Evolutionary conservation across 2,888 invertebrate genomes (phyloP), one percentile per base, ranked within the genome.

Genomic region (Chymomyza caudatula): DNA sequence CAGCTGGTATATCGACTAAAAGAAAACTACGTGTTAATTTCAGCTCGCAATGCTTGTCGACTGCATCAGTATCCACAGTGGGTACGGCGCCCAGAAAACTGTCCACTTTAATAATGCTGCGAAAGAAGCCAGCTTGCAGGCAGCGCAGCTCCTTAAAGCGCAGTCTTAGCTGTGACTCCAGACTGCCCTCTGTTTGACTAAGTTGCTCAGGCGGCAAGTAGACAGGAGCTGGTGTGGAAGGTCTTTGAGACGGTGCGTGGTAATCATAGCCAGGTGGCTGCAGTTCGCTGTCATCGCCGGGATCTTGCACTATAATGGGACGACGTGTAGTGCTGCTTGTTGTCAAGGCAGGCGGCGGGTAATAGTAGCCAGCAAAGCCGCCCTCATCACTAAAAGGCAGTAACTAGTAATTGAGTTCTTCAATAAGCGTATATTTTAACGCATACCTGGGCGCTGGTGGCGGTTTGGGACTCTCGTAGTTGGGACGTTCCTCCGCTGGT

Each of bases 1-100:
- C 88, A 1, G 89, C 91, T 2, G 89, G 88, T 60, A 93, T 88
- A 72, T 92, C 90, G 2, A 93, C 65, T 0, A 88, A 63, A 0
- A 91, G 73, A 62, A 82, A 88, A n/a, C 88, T 87, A 72, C 89
- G 67, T 20, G 86, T 82, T 0, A 89, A 54, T 49, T 88, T 89
- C 37, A 88, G 66, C 25, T 88, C 87, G 60, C 89, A 89, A 5
- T 85, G 85, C 6, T 82, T 77, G 44, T 88, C 88, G 4, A 44
- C 22, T 1, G 85, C 77, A 23, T 90, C 90, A n/a, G 77, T 87
- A 66, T 92, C 92, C 52, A 91, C 86, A 47, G 85, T 89, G 15
- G 89, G 92, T 11, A 76, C 80, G 43, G 87, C 77, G 1, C 85
- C 89, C 42, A 90, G 74, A 43, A 87, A 88, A 37, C 88, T 89